Conservation (phyloP, 2,113 vertebrate genomes). For the Forbesichthys papilliferus region DNA sequence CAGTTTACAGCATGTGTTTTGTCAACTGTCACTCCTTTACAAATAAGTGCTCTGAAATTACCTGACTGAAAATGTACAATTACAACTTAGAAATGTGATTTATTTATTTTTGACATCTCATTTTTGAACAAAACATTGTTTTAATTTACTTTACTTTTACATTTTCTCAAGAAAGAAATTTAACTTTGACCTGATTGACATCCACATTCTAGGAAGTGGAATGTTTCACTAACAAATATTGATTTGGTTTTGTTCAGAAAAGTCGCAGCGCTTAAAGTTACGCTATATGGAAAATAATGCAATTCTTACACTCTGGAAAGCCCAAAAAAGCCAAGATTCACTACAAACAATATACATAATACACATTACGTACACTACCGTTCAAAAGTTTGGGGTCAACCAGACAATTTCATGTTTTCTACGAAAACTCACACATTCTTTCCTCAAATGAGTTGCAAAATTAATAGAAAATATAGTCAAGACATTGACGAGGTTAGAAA, state of each 20-base stretch:
- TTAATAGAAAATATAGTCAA: too few species aligned
- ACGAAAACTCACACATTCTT: too few species aligned
- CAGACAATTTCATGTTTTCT: too few species aligned
- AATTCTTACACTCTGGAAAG: slow-evolving; percentile 29
- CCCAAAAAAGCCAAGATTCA: slow-evolving; percentile 41
- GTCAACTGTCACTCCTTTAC: background rate
- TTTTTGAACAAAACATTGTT: slow-evolving; percentile 32
- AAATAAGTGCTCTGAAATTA: background rate
- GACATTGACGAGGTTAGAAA: too few species aligned
- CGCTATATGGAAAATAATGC: background rate
- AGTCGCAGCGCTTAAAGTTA: background rate
- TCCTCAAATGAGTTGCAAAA: too few species aligned
- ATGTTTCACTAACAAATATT: background rate
- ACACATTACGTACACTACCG: background rate
- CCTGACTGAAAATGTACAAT: background rate
- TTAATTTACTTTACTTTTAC: background rate
- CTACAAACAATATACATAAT: background rate
- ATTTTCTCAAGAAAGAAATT: slow-evolving; percentile 22
- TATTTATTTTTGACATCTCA: background rate
- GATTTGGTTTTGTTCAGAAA: slow-evolving; percentile 4
- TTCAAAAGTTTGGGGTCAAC: too few species aligned
- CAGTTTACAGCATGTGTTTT: slow-evolving; percentile 10
- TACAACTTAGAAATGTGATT: background rate
- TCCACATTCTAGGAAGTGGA: background rate
- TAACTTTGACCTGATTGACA: background rate